A percentile compares a stretch with the other conserved stretches of the same genome.
These are phyloP conservation scores for Anolis carolinensis DNA, from an alignment of 2,113 vertebrate genomes.

Conservation along the genomic window DNA sequence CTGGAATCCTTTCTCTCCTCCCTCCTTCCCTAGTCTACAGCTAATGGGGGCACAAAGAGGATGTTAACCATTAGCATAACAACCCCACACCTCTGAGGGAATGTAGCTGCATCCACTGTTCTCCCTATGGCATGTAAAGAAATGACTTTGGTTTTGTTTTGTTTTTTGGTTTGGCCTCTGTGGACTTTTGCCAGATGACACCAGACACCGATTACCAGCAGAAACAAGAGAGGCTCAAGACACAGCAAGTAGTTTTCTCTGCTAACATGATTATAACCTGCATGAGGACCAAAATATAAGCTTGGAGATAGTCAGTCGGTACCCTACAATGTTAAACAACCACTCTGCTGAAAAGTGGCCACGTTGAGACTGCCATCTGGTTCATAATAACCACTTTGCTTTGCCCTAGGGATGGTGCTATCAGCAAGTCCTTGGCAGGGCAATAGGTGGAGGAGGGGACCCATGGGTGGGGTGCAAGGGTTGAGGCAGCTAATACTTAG, in stretches of 20 bases:
- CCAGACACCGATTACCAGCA: slow-evolving; percentile 53
- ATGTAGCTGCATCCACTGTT: slow-evolving; percentile 56
- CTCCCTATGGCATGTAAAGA: slow-evolving; percentile 49
- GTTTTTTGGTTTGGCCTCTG: slow-evolving; percentile 62
- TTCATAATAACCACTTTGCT: slow-evolving; percentile 29
- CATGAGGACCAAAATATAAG: slow-evolving; percentile 13
- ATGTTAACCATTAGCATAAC: slow-evolving; percentile 55
- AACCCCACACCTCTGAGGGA: slow-evolving; percentile 60
- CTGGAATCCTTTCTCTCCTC: slow-evolving; percentile 36
- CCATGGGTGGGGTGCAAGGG: not conserved
- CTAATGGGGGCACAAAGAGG: not conserved
- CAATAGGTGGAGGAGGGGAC: slow-evolving; percentile 16
- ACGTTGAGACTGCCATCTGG: slow-evolving; percentile 28
- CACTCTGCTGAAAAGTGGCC: not conserved
- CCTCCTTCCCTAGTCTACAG: slow-evolving; percentile 33
- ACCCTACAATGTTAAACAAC: not conserved
- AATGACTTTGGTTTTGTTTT: slow-evolving; percentile 64
- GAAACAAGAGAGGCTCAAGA: slow-evolving; percentile 28
- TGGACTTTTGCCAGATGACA: slow-evolving; percentile 70
- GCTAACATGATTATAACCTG: slow-evolving; percentile 6
- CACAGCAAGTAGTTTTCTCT: slow-evolving; percentile 17
- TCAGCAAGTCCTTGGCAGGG: slow-evolving; percentile 10
- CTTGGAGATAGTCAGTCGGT: not conserved
- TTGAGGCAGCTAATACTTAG: slow-evolving; percentile 35
- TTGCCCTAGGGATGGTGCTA: slow-evolving; percentile 3